Evolutionary conservation across 2,113 vertebrate species (phyloP).

Genomic region (Peromyscus maniculatus): DNA sequence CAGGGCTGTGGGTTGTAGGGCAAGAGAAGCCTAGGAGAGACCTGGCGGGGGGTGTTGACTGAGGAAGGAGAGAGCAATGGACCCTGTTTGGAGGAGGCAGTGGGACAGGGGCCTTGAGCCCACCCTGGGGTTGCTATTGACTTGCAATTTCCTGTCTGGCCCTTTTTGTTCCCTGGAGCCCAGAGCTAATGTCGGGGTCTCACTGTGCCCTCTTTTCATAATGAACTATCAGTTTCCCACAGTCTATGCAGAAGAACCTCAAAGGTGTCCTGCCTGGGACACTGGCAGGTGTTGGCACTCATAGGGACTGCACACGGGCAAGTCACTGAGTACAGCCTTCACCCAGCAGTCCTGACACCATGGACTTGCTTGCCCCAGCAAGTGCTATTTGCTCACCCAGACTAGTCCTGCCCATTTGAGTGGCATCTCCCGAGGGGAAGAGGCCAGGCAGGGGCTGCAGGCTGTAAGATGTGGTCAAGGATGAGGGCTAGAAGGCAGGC

Average conservation of each 20-base stretch:
- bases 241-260: not conserved
- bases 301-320: not conserved
- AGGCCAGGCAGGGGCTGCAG: not conserved
- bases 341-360: not conserved
- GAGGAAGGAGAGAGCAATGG: too few species aligned
- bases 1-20: not conserved
- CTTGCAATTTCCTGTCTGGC: not conserved
- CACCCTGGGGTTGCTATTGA: not conserved
- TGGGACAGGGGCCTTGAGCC: not conserved
- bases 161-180: not conserved
- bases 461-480: not conserved
- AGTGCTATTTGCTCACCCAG: not conserved
- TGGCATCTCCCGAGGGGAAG: not conserved
- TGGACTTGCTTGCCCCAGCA: not conserved
- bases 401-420: not conserved
- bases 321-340: not conserved
- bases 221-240: not conserved
- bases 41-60: not conserved
- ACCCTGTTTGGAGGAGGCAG: too few species aligned
- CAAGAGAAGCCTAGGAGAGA: not conserved
- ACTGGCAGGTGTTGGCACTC: not conserved
- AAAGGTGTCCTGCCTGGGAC: not conserved
- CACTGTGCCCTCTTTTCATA: not conserved
- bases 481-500: not conserved
- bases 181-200: too few species aligned